A percentile compares a stretch with the other conserved stretches of the same genome.
These are phyloP conservation scores for Alexandromys fortis DNA, from an alignment of 2,113 vertebrate species.

Conservation along the genomic window DNA sequence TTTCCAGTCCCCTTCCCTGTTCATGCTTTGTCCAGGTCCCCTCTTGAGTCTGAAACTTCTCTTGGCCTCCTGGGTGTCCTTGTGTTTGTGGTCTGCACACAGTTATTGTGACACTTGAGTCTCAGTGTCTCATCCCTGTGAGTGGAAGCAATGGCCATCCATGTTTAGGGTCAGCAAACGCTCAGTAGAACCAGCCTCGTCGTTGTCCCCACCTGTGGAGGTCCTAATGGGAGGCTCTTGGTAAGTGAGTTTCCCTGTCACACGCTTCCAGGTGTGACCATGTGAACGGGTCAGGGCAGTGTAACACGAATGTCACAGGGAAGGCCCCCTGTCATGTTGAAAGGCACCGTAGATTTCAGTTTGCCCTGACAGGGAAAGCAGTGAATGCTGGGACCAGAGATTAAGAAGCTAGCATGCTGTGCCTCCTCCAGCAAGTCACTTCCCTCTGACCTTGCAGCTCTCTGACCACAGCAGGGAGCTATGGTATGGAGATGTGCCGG, in stretches of 20 bases:
- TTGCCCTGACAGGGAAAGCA: not conserved
- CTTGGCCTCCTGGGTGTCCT: no score
- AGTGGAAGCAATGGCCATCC: accelerated
- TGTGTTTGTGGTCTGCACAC: not conserved
- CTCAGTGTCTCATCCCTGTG: accelerated
- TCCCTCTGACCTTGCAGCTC: not conserved
- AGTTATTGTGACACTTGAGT: not conserved
- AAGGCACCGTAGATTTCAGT: not conserved
- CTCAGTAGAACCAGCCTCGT: accelerated
- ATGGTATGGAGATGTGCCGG: not conserved
- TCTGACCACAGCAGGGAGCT: not conserved
- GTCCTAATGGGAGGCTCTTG: not conserved
- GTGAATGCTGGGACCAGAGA: not conserved
- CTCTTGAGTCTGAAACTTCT: not conserved
- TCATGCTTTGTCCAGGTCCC: no score
- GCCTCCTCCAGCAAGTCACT: not conserved
- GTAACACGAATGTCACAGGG: not conserved
- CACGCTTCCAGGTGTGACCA: not conserved
- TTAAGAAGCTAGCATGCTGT: accelerated
- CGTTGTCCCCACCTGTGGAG: not conserved
- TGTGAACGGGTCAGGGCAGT: not conserved
- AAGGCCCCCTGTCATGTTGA: not conserved
- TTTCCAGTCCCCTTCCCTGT: not conserved
- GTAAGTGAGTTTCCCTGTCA: not conserved
- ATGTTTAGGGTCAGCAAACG: not conserved